Conservation (phyloP, 2,888 invertebrate genomes). For the Rhimphoctona megacephalus region DNA sequence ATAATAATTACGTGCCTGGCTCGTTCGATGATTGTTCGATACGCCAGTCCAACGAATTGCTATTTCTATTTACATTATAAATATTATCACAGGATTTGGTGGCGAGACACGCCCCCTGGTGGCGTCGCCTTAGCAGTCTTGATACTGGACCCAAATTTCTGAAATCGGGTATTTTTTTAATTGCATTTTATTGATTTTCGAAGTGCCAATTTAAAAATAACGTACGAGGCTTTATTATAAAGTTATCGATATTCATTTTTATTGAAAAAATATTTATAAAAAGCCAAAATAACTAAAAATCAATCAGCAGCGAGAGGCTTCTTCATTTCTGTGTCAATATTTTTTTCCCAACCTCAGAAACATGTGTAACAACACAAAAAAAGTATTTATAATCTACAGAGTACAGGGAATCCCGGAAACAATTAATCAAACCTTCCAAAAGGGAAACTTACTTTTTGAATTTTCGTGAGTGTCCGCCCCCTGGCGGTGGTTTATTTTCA, state of each 20-base stretch:
- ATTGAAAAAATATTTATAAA: not conserved
- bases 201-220: not conserved
- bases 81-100: constrained; percentile 85
- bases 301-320: too few relatives aligned
- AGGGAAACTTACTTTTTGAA: constrained; percentile 79
- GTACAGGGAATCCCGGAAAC: not conserved
- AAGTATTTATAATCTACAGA: not conserved
- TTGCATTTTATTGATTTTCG: not conserved
- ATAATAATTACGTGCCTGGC: constrained; percentile 74
- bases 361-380: not conserved
- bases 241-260: not conserved
- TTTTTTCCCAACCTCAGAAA: too few relatives aligned
- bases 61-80: constrained; percentile 83
- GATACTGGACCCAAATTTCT: constrained; percentile 84
- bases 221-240: not conserved
- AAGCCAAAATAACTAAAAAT: not conserved
- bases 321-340: not conserved
- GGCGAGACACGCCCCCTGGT: constrained; percentile 81
- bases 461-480: constrained; percentile 76
- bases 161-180: constrained; percentile 47
- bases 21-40: constrained; percentile 75
- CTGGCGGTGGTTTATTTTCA: constrained; percentile 80
- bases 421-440: not conserved
- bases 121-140: constrained; percentile 83
- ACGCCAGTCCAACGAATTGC: constrained; percentile 81